Conservation (phyloP, 2,888 invertebrate genomes). For the Xestia c-nigrum region DNA sequence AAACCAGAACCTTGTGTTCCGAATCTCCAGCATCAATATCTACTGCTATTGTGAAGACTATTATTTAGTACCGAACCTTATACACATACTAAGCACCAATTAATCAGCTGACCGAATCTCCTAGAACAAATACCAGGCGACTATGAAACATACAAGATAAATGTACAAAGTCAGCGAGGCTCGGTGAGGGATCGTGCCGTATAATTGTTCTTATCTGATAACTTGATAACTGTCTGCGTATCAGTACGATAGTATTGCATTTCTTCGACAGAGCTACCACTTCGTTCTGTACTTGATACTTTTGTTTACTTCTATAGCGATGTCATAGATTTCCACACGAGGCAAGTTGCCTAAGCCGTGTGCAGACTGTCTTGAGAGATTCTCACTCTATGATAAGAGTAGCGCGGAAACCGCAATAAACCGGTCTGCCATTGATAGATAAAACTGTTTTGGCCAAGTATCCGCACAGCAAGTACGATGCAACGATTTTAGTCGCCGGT, state of each 20-base stretch:
- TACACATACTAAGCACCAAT: no score
- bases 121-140: conserved; percentile 16
- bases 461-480: background rate
- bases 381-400: background rate
- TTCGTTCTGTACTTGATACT: conserved; percentile 9
- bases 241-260: conserved; percentile 47
- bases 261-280: conserved; percentile 39
- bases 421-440: background rate
- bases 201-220: conserved; percentile 62
- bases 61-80: background rate
- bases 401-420: background rate
- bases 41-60: background rate
- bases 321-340: conserved; percentile 16
- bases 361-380: background rate
- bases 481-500: background rate
- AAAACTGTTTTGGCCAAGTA: background rate
- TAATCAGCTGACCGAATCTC: background rate
- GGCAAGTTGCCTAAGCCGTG: background rate
- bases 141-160: conserved; percentile 30
- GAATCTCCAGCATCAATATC: background rate
- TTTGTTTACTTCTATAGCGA: conserved; percentile 24
- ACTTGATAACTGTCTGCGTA: conserved; percentile 46
- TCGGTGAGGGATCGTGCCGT: conserved; percentile 39
- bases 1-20: background rate
- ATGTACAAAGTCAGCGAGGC: conserved; percentile 30